phyloP scores from a whole-genome alignment of 2,888 invertebrate genomes.

The Polydrusus tereticollis region DNA sequence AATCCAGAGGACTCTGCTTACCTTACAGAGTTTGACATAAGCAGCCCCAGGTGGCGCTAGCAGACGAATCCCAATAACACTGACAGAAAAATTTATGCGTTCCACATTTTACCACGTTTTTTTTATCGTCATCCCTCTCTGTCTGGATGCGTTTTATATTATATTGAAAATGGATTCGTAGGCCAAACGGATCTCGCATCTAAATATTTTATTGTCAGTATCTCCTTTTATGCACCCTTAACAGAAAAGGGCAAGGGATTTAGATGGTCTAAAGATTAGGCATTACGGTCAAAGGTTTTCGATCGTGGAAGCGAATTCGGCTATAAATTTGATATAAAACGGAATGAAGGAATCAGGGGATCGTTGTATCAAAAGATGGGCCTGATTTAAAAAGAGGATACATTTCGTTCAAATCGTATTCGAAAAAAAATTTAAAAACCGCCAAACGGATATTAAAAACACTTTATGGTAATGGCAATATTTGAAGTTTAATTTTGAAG shows the following conservation, averaged over 20 bases:
- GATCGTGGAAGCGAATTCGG: neutral
- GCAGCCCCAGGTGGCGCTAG: neutral
- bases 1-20: neutral
- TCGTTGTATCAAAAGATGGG: neutral
- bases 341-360: neutral
- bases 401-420: too few species aligned
- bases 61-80: neutral
- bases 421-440: too few species aligned
- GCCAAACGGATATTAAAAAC: too few species aligned
- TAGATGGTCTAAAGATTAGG: conserved; percentile 27
- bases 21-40: neutral
- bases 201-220: conserved; percentile 19
- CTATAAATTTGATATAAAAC: conserved; percentile 11
- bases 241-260: conserved; percentile 20
- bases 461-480: too few species aligned
- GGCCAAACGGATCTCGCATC: neutral
- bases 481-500: too few species aligned
- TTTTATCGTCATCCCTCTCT: neutral
- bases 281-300: conserved; percentile 19
- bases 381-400: neutral
- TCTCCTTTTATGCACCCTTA: conserved; percentile 4
- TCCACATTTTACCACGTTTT: neutral
- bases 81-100: neutral
- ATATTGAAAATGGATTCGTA: neutral
- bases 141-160: neutral